These are phyloP conservation scores for Polylopha cassiicola DNA, from an alignment of 2,888 invertebrate species.

Conservation along the genomic window DNA sequence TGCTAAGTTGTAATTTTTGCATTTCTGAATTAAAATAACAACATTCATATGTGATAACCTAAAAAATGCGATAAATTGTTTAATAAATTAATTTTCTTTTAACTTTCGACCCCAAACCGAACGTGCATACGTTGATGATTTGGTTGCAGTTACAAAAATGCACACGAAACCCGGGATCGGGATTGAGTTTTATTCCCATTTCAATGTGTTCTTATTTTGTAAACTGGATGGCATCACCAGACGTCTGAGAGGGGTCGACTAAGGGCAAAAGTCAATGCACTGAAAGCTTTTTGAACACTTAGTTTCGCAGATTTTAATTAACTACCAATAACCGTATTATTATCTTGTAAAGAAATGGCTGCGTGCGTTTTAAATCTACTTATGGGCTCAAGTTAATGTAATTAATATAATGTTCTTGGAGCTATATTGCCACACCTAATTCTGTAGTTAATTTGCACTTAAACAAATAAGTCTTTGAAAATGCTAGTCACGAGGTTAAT, in stretches of 20 bases:
- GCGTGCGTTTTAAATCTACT: no score
- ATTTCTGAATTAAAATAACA: no score
- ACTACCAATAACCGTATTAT: no score
- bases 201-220: slow-evolving; percentile 13
- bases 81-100: no score
- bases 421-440: slow-evolving; percentile 2
- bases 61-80: no score
- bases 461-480: slow-evolving; percentile 21
- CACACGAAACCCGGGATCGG: slow-evolving; percentile 4
- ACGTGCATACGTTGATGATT: slow-evolving; percentile 2
- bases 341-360: no score
- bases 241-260: slow-evolving; percentile 17
- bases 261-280: slow-evolving; percentile 15
- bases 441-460: background rate
- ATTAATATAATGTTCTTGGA: no score
- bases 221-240: slow-evolving; percentile 7
- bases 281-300: slow-evolving; percentile 1
- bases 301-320: background rate
- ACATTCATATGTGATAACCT: no score
- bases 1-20: no score
- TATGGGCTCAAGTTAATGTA: no score
- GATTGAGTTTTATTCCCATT: slow-evolving; percentile 3
- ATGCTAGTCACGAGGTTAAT: slow-evolving; percentile 34
- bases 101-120: no score
- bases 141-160: no score